These are phyloP conservation scores for Ceraclea dissimilis DNA, from an alignment of 2,888 invertebrate genomes.

Conservation along the genomic window DNA sequence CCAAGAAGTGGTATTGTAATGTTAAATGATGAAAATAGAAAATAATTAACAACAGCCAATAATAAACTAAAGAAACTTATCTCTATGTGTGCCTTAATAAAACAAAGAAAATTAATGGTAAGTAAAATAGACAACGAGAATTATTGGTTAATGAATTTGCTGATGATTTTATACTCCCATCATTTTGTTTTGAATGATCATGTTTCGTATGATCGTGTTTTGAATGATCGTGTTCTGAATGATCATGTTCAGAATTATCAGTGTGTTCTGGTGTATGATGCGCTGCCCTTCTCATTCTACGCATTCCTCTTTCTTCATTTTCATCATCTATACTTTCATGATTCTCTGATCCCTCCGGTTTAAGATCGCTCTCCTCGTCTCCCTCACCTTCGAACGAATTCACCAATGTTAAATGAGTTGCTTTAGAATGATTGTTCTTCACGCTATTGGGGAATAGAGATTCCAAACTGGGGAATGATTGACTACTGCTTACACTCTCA, in stretches of 20 bases:
- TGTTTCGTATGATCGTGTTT: conserved; percentile 19
- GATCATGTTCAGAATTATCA: conserved; percentile 13
- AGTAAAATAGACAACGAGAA: background rate
- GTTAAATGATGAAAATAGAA: background rate
- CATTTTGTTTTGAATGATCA: conserved; percentile 19
- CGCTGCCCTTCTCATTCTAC: conserved; percentile 28
- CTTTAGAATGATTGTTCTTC: conserved; percentile 30
- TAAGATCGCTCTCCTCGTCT: conserved; percentile 25
- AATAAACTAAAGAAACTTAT: background rate
- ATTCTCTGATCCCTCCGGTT: conserved; percentile 27
- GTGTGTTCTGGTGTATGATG: conserved; percentile 32
- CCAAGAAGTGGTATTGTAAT: background rate
- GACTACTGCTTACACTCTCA: conserved; percentile 25
- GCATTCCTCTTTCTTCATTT: conserved; percentile 29
- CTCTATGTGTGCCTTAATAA: background rate
- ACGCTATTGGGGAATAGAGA: conserved; percentile 27
- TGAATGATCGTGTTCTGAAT: conserved; percentile 23
- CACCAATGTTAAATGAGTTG: conserved; percentile 41
- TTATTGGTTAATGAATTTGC: background rate
- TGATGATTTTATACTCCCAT: conserved; percentile 3
- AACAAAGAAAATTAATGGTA: background rate
- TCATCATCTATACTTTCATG: conserved; percentile 25
- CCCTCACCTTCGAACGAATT: conserved; percentile 31
- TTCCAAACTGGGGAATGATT: conserved; percentile 29
- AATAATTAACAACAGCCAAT: background rate